Evolutionary conservation across 2,113 vertebrate genomes (phyloP).

Genomic region (Propithecus coquereli): DNA sequence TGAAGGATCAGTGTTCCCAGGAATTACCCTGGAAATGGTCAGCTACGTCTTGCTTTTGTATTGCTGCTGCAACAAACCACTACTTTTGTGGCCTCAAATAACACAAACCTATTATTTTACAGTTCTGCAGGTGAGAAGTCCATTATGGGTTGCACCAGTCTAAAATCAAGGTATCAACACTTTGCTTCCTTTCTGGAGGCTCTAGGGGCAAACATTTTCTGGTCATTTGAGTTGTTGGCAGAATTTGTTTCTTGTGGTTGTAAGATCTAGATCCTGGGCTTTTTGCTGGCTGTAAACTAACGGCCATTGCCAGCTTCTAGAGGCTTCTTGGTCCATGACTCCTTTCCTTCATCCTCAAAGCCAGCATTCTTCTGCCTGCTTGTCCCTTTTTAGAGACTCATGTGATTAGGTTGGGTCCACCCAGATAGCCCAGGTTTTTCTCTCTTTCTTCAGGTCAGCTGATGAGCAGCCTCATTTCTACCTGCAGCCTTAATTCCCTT

Average conservation of each 20-base stretch:
- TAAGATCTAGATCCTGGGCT: not conserved
- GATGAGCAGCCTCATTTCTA: not conserved
- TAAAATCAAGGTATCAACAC: not conserved
- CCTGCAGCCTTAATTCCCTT: not conserved
- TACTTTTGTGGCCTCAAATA: not conserved
- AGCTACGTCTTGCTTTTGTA: not conserved
- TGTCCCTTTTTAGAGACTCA: not conserved
- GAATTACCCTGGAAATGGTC: not conserved
- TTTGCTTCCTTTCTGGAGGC: not conserved
- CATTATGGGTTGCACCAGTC: not conserved
- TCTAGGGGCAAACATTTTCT: not conserved
- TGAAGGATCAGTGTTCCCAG: not conserved
- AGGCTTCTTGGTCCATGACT: not conserved
- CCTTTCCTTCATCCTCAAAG: not conserved
- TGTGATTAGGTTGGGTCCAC: not conserved
- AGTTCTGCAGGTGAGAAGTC: not conserved
- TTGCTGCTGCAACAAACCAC: not conserved
- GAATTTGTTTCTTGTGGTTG: not conserved
- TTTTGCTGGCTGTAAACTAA: not conserved
- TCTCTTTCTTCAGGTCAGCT: not conserved
- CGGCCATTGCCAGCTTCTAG: not conserved
- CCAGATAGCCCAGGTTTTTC: not conserved
- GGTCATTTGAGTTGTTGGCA: not conserved
- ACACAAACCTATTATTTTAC: not conserved
- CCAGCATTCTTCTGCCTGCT: not conserved